Evolutionary conservation across 2,797 vertebrate species (phyloP).

Genomic region (Nannoperca australis): DNA sequence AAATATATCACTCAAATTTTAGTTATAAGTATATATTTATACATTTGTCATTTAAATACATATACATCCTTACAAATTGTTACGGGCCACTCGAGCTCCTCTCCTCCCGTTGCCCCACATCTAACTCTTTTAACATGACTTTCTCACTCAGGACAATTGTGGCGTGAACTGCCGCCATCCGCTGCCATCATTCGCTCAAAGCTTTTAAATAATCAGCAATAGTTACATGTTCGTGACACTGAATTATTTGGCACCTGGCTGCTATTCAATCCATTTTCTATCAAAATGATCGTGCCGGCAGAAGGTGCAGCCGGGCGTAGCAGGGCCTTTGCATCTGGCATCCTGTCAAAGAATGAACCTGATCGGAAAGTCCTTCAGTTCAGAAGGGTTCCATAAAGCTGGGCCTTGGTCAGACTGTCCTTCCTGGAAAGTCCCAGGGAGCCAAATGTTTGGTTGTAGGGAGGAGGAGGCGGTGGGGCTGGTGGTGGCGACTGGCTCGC

Average conservation of each 20-base stretch:
- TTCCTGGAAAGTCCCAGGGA: conserved; percentile 94
- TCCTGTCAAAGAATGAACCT: conserved; percentile 44
- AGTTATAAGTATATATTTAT: conserved; percentile 77
- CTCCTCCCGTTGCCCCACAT: conserved; percentile 3
- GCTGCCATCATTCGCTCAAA: conserved; percentile 27
- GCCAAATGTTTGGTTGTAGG: conserved; percentile 91
- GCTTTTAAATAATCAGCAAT: conserved; percentile 51
- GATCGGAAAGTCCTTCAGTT: conserved; percentile 81
- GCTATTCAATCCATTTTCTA: conserved; percentile 42
- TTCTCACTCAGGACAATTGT: conserved; percentile 18
- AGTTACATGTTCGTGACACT: conserved; percentile 47
- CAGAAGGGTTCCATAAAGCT: conserved; percentile 96
- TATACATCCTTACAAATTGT: conserved; percentile 62
- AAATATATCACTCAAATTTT: conserved; percentile 80
- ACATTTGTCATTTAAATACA: conserved; percentile 75
- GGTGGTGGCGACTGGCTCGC: conserved; percentile 85
- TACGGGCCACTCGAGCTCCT: conserved; percentile 26
- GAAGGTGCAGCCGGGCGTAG: conserved; percentile 29
- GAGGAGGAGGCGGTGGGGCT: conserved; percentile 83
- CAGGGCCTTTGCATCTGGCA: conserved; percentile 13
- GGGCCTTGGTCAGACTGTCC: conserved; percentile 98
- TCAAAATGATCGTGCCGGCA: conserved; percentile 40
- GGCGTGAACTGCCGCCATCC: conserved; percentile 46
- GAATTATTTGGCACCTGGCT: conserved; percentile 48
- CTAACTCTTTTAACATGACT: conserved; percentile 16